Base-by-base conservation (phyloP, 2,113 vertebrate species). In the Platichthys flesus region DNA sequence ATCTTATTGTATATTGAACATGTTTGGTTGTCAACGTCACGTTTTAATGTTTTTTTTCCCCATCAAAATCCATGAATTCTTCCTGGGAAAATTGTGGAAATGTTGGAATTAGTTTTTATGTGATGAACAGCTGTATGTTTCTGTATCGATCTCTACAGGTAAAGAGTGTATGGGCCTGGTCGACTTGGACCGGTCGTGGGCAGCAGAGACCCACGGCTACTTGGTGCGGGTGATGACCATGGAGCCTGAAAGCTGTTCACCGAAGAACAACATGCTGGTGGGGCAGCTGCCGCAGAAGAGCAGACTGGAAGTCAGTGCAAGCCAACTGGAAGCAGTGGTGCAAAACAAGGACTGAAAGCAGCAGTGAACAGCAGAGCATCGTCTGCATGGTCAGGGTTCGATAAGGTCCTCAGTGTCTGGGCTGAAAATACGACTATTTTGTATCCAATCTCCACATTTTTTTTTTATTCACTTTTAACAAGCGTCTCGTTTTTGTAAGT, bases 141-240 rank as follows among this genome's bases (percentile, higher is more conserved):
- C 52, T 60, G 3, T 23, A 21, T 18, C 61, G 2, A 5, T 16
- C 31, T 1, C 63, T 57, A 2, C 92, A 99, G 98, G 98, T 61
- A 99, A 99, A 74, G 94, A 95, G 56, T 99, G 98, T 76, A 99
- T 99, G 98, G 96, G 96, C 52, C 93, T 99, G 74, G 98, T 99
- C 23, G 98, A 99, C 85, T 86, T 99, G 92, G 98, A 99, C 86
- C 95, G 97, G 23, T 95, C 96, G 0, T 95, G 94, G 95, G 95
- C 93, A 57, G 97, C 97, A n/a, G 96, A 97, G 92, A 91, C 94
- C 78, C 81, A 4, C 5, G 95, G 95, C 37, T 99, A 98, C 88
- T 94, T 90, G 0, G 96, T 96, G 54, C 92, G 88, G 74, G 95
- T 99, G 79, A 94, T 96, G 71, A 97, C 97, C 57, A 99, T 99